These are phyloP conservation scores for Dipodomys spectabilis DNA, from an alignment of 2,113 vertebrate genomes.

Conservation along the genomic window DNA sequence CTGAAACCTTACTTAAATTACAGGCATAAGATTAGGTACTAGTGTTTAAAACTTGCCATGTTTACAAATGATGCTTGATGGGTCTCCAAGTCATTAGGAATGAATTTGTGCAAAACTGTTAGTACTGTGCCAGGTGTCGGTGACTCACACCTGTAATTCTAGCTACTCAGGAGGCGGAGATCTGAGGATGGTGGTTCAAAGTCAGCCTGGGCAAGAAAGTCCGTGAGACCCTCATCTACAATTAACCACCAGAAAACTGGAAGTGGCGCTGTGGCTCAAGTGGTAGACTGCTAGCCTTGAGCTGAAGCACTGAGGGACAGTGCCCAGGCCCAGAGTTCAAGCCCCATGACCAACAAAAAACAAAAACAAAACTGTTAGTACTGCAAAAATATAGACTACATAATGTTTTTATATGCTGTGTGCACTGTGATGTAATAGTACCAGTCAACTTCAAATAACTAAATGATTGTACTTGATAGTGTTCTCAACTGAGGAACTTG, in stretches of 20 bases:
- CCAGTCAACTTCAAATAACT: constrained; percentile 57
- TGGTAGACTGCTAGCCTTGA: too few relatives aligned
- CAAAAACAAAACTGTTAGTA: too few relatives aligned
- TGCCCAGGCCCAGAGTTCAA: too few relatives aligned
- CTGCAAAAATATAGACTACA: neutral
- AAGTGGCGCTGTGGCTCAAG: too few relatives aligned
- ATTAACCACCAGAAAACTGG: too few relatives aligned
- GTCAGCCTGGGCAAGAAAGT: too few relatives aligned
- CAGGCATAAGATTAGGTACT: constrained; percentile 91
- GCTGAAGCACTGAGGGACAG: too few relatives aligned
- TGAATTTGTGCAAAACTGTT: constrained; percentile 56
- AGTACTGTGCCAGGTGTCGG: neutral
- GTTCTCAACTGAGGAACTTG: constrained; percentile 1
- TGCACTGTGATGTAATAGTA: constrained; percentile 83
- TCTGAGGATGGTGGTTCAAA: too few relatives aligned
- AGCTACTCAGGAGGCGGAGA: too few relatives aligned
- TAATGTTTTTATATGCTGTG: constrained; percentile 82
- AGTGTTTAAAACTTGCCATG: constrained; percentile 63
- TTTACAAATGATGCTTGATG: constrained; percentile 56
- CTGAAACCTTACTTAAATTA: constrained; percentile 96
- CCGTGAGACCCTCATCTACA: too few relatives aligned
- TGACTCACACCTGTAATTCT: too few relatives aligned
- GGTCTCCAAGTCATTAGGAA: constrained; percentile 27
- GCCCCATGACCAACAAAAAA: too few relatives aligned
- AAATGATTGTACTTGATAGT: neutral